Percentiles rank a stretch among this genome's conserved stretches.
phyloP scores from a whole-genome alignment of 2,113 vertebrate species.

The Casuarius casuarius region DNA sequence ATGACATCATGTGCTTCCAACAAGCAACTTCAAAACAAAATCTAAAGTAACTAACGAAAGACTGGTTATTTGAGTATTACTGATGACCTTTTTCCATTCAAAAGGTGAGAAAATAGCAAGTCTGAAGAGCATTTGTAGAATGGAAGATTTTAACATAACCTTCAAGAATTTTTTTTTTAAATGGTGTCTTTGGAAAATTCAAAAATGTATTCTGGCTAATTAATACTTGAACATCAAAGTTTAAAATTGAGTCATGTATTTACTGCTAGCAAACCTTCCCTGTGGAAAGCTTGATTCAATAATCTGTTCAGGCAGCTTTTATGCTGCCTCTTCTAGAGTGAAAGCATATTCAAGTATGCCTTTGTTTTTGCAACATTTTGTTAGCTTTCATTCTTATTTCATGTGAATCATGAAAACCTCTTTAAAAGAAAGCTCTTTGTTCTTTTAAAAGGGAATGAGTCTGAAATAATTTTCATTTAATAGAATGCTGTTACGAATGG shows the following conservation, averaged over 20 bases:
- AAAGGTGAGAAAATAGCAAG: neutral
- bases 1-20: neutral
- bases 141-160: neutral
- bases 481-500: neutral
- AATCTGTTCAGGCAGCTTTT: neutral
- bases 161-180: neutral
- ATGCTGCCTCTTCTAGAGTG: neutral
- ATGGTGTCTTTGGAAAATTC: neutral
- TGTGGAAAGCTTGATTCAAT: neutral
- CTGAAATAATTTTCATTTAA: neutral
- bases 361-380: conserved; percentile 1
- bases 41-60: neutral
- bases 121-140: neutral
- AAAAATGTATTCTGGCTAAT: neutral
- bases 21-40: neutral
- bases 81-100: neutral
- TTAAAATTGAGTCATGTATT: neutral
- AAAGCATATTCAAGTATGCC: neutral
- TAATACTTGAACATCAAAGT: neutral
- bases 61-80: neutral
- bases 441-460: neutral
- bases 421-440: neutral
- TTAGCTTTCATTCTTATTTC: neutral
- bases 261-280: neutral
- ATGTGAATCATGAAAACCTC: neutral